Conservation (phyloP, 1,140 invertebrate species). For the Trichonephila clavata region DNA sequence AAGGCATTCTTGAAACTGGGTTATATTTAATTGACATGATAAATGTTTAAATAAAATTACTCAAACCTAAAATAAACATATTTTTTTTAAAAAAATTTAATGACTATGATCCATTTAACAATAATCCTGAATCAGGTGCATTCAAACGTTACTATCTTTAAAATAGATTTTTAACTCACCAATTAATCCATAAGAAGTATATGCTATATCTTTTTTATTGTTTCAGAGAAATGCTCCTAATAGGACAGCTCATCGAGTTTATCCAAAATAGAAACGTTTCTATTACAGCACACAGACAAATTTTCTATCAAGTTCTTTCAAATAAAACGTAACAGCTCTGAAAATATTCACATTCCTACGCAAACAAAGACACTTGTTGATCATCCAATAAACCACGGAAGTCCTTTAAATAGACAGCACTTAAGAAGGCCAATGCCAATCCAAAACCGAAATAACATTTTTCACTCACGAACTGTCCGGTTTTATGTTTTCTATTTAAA, state of each 20-base stretch:
- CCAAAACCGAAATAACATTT: not conserved
- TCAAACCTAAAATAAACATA: too few species aligned
- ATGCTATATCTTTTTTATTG: too few species aligned
- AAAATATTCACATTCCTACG: not conserved
- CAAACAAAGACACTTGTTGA: not conserved
- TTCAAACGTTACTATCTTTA: too few species aligned
- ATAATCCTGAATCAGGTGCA: too few species aligned
- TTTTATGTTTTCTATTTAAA: not conserved
- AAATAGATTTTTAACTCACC: too few species aligned
- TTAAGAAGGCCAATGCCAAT: constrained; percentile 23
- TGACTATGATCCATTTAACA: too few species aligned
- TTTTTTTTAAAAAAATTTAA: too few species aligned
- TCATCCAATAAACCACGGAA: not conserved
- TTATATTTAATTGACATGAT: too few species aligned
- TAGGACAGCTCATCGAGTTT: not conserved
- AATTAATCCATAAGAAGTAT: too few species aligned
- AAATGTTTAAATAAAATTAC: too few species aligned
- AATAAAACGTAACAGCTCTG: not conserved
- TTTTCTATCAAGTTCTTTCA: not conserved
- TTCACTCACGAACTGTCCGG: not conserved
- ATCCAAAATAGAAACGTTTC: not conserved
- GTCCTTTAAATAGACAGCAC: not conserved
- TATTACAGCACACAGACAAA: not conserved
- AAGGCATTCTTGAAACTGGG: too few species aligned
- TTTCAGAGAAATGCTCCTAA: too few species aligned